A percentile compares a stretch with the other conserved stretches of the same genome.
Evolutionary conservation across 2,797 vertebrate species (phyloP).

Genomic region (Gymnothorax javanicus): DNA sequence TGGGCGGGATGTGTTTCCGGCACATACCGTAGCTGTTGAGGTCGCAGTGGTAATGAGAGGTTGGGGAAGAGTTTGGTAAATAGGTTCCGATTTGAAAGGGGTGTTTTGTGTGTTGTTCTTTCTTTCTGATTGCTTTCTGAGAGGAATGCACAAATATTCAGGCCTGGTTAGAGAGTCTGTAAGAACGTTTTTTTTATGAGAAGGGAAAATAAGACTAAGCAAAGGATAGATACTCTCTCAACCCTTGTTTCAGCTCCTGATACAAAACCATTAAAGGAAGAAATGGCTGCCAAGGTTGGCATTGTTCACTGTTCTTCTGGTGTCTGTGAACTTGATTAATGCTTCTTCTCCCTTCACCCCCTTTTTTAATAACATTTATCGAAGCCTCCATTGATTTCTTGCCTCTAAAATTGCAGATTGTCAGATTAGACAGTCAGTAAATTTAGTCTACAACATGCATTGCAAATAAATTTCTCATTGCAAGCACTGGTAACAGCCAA

Average conservation of each 20-base stretch:
- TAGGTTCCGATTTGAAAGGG: slow-evolving; percentile 1
- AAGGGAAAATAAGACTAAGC: slow-evolving; percentile 4
- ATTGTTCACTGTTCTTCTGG: background rate
- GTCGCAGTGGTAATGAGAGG: slow-evolving; percentile 2
- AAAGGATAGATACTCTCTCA: background rate
- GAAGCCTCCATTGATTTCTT: slow-evolving; percentile 11
- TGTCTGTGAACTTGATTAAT: background rate
- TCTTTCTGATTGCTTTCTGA: slow-evolving; percentile 7
- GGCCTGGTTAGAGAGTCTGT: background rate
- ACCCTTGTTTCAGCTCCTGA: slow-evolving; percentile 14
- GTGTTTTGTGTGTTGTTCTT: background rate
- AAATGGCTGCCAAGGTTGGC: background rate
- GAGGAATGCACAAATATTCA: slow-evolving; percentile 1
- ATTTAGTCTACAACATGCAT: background rate
- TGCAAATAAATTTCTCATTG: too few species aligned
- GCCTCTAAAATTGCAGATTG: background rate
- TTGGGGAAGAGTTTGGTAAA: slow-evolving; percentile 1
- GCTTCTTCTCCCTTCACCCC: background rate
- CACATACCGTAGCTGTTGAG: background rate
- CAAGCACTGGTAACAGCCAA: background rate
- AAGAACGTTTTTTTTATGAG: background rate
- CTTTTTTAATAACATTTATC: slow-evolving; percentile 23
- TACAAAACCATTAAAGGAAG: slow-evolving; percentile 6
- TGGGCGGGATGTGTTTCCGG: background rate
- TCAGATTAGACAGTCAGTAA: background rate